A percentile compares a stretch with the other conserved stretches of the same genome.
phyloP scores from a whole-genome alignment of 2,113 vertebrate species.

The Murina feae region DNA sequence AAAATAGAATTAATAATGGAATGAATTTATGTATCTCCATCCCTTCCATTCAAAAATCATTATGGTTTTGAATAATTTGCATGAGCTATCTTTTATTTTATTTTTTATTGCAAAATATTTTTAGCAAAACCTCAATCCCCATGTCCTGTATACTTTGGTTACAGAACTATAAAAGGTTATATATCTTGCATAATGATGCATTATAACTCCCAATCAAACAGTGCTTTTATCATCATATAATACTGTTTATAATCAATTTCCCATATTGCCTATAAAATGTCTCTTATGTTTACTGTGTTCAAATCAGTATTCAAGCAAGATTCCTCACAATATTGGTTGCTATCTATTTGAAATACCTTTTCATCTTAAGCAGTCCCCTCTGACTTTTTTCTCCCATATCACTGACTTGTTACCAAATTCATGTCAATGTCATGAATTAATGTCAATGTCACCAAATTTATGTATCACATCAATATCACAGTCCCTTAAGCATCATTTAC shows the following conservation, averaged over 20 bases:
- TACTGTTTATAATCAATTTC: neutral
- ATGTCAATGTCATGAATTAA: neutral
- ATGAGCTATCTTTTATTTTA: neutral
- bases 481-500: neutral
- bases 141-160: neutral
- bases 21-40: neutral
- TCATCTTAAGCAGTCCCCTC: neutral
- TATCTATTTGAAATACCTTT: neutral
- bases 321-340: neutral
- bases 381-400: fast-evolving
- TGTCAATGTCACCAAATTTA: too few relatives aligned
- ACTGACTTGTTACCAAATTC: neutral
- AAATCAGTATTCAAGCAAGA: neutral
- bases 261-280: neutral
- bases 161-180: neutral
- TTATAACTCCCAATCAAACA: neutral
- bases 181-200: neutral
- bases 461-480: too few relatives aligned
- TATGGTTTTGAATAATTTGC: neutral
- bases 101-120: neutral
- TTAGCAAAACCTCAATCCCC: neutral
- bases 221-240: neutral
- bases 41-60: neutral
- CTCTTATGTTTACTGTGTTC: neutral
- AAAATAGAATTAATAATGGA: neutral